Evolutionary conservation across 2,888 invertebrate genomes (phyloP).

Genomic region (Orchesellides sinensis): DNA sequence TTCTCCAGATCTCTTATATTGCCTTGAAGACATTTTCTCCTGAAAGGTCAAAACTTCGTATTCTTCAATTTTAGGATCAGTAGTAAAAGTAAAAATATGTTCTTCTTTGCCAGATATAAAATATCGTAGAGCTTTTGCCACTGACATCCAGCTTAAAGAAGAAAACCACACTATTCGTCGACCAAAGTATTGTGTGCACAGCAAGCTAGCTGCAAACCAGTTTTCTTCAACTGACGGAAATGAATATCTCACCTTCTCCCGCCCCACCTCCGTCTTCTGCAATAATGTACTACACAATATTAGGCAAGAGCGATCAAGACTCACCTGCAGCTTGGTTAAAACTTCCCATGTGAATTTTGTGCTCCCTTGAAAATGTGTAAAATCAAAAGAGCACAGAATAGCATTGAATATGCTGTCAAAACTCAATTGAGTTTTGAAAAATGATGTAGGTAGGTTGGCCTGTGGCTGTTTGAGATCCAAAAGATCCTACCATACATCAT

Average conservation of each 20-base stretch:
- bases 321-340: slow-evolving; percentile 2
- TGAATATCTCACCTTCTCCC: not conserved
- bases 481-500: not conserved
- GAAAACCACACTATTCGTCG: too few relatives aligned
- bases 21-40: too few relatives aligned
- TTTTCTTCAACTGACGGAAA: too few relatives aligned
- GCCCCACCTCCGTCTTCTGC: not conserved
- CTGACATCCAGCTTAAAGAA: too few relatives aligned
- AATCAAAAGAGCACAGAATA: not conserved
- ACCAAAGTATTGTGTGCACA: too few relatives aligned
- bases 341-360: slow-evolving; percentile 4
- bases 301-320: not conserved
- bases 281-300: too few relatives aligned
- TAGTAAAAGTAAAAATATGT: not conserved
- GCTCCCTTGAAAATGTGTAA: not conserved
- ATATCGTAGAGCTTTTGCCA: too few relatives aligned
- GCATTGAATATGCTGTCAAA: slow-evolving; percentile 48
- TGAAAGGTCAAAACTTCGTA: not conserved
- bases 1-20: too few relatives aligned
- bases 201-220: too few relatives aligned
- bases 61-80: not conserved
- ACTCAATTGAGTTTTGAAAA: slow-evolving; percentile 65
- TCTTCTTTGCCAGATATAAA: too few relatives aligned
- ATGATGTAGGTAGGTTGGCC: slow-evolving; percentile 58
- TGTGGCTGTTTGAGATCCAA: slow-evolving; percentile 26